phyloP scores from a whole-genome alignment of 2,797 vertebrate species.

The Xenops minutus region DNA sequence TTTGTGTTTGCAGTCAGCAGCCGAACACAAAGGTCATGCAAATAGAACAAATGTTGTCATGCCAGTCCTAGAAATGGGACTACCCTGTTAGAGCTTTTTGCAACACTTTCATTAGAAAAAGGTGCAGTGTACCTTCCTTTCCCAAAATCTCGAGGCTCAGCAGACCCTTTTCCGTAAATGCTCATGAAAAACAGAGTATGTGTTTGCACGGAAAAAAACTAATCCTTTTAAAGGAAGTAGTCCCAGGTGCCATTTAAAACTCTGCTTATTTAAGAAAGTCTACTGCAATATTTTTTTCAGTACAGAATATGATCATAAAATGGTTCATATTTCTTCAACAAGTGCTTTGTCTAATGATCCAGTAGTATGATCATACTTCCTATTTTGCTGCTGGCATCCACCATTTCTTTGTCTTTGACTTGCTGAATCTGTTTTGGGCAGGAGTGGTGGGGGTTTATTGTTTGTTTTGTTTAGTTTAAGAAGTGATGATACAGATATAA shows the following conservation, averaged over 20 bases:
- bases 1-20: constrained; percentile 16
- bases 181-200: neutral
- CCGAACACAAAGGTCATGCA: constrained; percentile 41
- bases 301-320: neutral
- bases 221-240: neutral
- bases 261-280: neutral
- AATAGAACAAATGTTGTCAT: constrained; percentile 39
- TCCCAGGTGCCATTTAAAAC: neutral
- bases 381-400: neutral
- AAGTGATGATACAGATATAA: neutral
- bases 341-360: neutral
- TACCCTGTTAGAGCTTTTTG: neutral
- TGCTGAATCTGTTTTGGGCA: neutral
- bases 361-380: neutral
- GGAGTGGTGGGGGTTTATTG: neutral
- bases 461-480: neutral
- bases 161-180: neutral
- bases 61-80: neutral
- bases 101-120: neutral
- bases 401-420: neutral
- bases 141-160: neutral
- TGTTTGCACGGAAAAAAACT: neutral
- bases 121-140: neutral
- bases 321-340: neutral
- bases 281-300: neutral